Conservation (phyloP, 92 coral and sea anemone species). For the Zoanthus sociatus region DNA sequence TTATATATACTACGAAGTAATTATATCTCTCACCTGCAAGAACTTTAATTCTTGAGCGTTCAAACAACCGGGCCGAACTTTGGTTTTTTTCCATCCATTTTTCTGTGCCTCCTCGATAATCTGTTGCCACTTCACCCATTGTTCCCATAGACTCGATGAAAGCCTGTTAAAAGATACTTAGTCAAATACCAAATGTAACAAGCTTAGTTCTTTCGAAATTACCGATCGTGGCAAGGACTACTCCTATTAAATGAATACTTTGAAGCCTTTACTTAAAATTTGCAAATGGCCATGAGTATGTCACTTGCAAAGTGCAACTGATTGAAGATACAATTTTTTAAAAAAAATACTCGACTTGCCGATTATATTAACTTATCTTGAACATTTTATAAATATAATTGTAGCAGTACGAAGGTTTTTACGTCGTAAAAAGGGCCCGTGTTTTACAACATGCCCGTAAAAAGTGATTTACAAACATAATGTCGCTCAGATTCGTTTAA, state of each 20-base stretch:
- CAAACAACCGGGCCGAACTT: constrained; percentile 94
- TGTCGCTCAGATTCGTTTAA: constrained; percentile 25
- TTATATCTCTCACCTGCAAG: constrained; percentile 77
- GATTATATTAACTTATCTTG: background rate
- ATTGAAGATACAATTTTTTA: background rate
- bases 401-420: background rate
- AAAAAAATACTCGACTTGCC: background rate
- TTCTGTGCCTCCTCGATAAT: constrained; percentile 79
- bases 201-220: background rate
- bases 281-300: constrained; percentile 26
- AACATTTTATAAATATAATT: background rate
- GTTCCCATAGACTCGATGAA: constrained; percentile 95
- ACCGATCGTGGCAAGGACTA: background rate
- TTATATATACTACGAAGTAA: background rate
- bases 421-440: background rate
- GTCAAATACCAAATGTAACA: background rate
- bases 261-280: background rate
- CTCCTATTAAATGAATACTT: background rate
- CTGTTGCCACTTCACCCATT: constrained; percentile 83
- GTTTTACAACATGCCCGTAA: background rate
- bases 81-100: constrained; percentile 95
- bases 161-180: constrained; percentile 56
- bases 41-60: constrained; percentile 98
- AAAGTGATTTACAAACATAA: background rate
- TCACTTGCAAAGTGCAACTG: background rate